Conservation (phyloP, 2,797 vertebrate genomes). For the Remorina albescens region DNA sequence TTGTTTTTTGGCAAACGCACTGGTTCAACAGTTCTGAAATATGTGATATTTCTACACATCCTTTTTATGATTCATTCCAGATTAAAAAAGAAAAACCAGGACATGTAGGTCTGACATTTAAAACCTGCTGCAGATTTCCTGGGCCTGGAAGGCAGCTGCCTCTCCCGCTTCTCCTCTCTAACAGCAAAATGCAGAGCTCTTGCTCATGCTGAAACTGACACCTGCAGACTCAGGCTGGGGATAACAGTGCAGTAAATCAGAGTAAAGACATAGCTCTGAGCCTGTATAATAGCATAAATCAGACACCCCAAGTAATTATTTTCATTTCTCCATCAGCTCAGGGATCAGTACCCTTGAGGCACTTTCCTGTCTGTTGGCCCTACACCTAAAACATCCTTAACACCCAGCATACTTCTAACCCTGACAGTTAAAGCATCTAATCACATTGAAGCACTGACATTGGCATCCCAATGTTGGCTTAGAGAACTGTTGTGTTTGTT, state of each 20-base stretch:
- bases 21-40: constrained; percentile 58
- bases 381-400: constrained; percentile 24
- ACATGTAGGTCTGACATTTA: constrained; percentile 72
- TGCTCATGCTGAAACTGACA: constrained; percentile 63
- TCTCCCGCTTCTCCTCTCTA: constrained; percentile 35
- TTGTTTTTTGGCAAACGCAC: constrained; percentile 41
- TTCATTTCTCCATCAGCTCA: constrained; percentile 62
- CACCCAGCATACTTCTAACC: constrained; percentile 39
- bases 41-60: constrained; percentile 62
- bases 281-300: constrained; percentile 56
- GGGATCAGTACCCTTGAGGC: constrained; percentile 63
- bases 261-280: constrained; percentile 27
- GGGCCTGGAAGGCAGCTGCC: constrained; percentile 46
- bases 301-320: constrained; percentile 65
- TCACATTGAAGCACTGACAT: constrained; percentile 42
- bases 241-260: constrained; percentile 63
- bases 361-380: constrained; percentile 29
- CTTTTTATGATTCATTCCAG: constrained; percentile 56
- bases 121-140: constrained; percentile 54
- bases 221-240: constrained; percentile 57
- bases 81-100: constrained; percentile 56
- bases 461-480: constrained; percentile 39
- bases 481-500: constrained; percentile 39
- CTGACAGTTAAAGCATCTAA: constrained; percentile 62
- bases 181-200: constrained; percentile 36